Evolutionary conservation across 2,113 vertebrate genomes (phyloP).

Genomic region (Sterna hirundo): DNA sequence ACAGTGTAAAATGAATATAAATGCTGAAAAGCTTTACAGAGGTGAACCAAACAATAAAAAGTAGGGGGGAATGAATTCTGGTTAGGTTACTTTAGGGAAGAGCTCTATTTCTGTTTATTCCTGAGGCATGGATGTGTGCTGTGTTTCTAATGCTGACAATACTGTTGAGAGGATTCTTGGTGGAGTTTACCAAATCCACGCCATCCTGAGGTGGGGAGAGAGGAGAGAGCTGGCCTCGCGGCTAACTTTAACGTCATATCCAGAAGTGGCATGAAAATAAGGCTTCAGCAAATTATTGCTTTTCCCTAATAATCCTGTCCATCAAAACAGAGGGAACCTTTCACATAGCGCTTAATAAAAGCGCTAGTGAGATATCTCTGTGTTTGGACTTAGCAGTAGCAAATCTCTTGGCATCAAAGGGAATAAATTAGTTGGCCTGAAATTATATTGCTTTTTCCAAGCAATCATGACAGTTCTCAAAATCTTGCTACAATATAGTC

Average conservation of each 20-base stretch:
- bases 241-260: slow-evolving; percentile 2
- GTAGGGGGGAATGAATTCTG: neutral
- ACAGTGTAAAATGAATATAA: slow-evolving; percentile 60
- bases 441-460: slow-evolving; percentile 66
- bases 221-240: neutral
- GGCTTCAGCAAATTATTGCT: slow-evolving; percentile 22
- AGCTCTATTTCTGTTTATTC: slow-evolving; percentile 63
- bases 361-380: slow-evolving; percentile 24
- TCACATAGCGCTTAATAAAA: slow-evolving; percentile 40
- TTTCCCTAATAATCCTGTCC: slow-evolving; percentile 50
- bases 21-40: slow-evolving; percentile 52
- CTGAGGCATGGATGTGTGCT: neutral
- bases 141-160: neutral
- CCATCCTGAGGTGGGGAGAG: neutral
- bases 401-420: slow-evolving; percentile 64
- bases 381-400: slow-evolving; percentile 43
- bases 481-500: slow-evolving; percentile 58
- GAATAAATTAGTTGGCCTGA: slow-evolving; percentile 66
- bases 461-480: slow-evolving; percentile 61
- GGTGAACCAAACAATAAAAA: slow-evolving; percentile 58
- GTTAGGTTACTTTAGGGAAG: slow-evolving; percentile 49
- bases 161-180: neutral
- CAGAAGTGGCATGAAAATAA: slow-evolving; percentile 33
- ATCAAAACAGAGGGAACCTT: slow-evolving; percentile 19
- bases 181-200: neutral